Percentiles rank a stretch among this genome's conserved stretches.
These are phyloP conservation scores for Callaeas wilsoni DNA, from an alignment of 2,113 vertebrate genomes.

Conservation along the genomic window DNA sequence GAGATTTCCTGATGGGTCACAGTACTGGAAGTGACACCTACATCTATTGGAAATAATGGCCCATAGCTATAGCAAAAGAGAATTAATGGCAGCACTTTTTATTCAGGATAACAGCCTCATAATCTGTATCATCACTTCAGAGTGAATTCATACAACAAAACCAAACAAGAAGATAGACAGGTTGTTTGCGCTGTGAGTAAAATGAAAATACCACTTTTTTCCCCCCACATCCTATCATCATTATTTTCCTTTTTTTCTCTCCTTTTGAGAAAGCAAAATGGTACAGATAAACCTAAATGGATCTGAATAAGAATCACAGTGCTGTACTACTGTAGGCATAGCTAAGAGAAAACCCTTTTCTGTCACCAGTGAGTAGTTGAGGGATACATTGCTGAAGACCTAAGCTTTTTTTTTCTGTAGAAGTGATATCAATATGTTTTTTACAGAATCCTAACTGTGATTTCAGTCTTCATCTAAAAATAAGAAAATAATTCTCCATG, in stretches of 20 bases:
- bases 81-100: constrained; percentile 71
- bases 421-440: background rate
- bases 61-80: constrained; percentile 69
- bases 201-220: background rate
- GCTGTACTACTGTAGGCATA: background rate
- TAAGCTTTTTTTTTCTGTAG: background rate
- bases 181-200: constrained; percentile 39
- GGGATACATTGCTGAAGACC: background rate
- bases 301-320: background rate
- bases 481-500: background rate
- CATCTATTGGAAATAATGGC: constrained; percentile 72
- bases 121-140: constrained; percentile 66
- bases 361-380: background rate
- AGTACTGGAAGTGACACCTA: constrained; percentile 65
- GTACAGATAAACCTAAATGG: background rate
- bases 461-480: background rate
- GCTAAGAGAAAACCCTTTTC: background rate
- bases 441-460: background rate
- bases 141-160: constrained; percentile 54
- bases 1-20: constrained; percentile 71
- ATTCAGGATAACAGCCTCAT: constrained; percentile 49
- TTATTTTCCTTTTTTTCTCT: background rate
- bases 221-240: background rate
- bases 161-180: constrained; percentile 40
- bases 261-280: background rate